Conservation (phyloP, 2,888 invertebrate genomes). For the Cataglyphis rosenhaueri region DNA sequence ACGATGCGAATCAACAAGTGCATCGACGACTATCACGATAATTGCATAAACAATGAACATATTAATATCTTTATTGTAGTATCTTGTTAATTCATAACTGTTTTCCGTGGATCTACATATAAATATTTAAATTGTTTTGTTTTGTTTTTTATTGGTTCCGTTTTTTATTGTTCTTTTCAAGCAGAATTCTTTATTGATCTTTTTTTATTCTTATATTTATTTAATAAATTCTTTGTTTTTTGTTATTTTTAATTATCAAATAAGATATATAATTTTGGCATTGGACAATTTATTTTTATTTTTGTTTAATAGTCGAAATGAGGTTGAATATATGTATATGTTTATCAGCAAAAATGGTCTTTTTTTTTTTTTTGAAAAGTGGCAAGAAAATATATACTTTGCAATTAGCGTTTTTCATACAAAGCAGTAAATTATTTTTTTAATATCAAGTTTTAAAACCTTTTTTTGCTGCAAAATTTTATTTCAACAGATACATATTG, state of each 20-base stretch:
- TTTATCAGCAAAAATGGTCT: neutral
- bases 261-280: neutral
- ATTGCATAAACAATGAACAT: neutral
- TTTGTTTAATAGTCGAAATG: neutral
- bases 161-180: neutral
- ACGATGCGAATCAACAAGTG: constrained; percentile 68
- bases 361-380: neutral
- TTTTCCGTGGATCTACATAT: neutral
- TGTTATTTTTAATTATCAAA: neutral
- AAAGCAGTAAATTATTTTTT: neutral
- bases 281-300: neutral
- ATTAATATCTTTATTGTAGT: neutral
- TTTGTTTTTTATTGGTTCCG: neutral
- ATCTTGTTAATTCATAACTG: neutral
- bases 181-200: neutral
- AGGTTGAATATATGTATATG: neutral
- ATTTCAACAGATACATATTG: neutral
- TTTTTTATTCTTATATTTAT: neutral
- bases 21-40: constrained; percentile 18
- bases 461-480: neutral
- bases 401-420: neutral
- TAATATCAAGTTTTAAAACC: neutral
- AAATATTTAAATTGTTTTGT: neutral
- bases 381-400: neutral
- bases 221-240: neutral